Conservation (phyloP, 2,797 vertebrate genomes). For the Kryptolebias ocellatus region DNA sequence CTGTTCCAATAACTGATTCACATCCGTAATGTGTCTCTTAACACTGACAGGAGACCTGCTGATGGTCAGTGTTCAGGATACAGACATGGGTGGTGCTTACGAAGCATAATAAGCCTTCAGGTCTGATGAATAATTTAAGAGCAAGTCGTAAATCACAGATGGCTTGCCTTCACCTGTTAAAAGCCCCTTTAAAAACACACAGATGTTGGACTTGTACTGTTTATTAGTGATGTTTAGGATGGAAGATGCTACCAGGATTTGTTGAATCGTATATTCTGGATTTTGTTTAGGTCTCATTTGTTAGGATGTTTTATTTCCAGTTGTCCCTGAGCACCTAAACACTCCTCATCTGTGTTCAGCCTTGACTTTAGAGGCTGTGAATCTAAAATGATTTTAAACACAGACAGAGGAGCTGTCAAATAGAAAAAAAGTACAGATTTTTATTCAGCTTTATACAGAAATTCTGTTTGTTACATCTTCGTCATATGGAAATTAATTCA, state of each 20-base stretch:
- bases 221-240: not conserved
- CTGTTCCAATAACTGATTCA: constrained; percentile 69
- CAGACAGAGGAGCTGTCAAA: not conserved
- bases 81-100: constrained; percentile 23
- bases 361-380: not conserved
- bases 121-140: constrained; percentile 23
- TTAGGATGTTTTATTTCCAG: too few relatives aligned
- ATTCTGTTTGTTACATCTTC: not conserved
- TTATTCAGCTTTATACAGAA: not conserved
- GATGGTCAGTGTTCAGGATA: constrained; percentile 29
- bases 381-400: not conserved
- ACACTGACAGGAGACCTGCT: constrained; percentile 45
- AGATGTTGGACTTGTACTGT: not conserved
- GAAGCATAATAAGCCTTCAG: constrained; percentile 20
- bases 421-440: not conserved
- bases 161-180: not conserved
- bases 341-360: not conserved
- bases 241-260: not conserved
- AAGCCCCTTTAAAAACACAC: not conserved
- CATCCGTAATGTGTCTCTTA: constrained; percentile 59
- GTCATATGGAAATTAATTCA: too few relatives aligned
- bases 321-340: not conserved
- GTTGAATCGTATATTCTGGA: too few relatives aligned
- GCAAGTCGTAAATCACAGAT: constrained; percentile 24
- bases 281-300: too few relatives aligned